Evolutionary conservation across 2,113 vertebrate species (phyloP), one percentile per base, ranked within the genome.

Genomic region (Otus sunia): DNA sequence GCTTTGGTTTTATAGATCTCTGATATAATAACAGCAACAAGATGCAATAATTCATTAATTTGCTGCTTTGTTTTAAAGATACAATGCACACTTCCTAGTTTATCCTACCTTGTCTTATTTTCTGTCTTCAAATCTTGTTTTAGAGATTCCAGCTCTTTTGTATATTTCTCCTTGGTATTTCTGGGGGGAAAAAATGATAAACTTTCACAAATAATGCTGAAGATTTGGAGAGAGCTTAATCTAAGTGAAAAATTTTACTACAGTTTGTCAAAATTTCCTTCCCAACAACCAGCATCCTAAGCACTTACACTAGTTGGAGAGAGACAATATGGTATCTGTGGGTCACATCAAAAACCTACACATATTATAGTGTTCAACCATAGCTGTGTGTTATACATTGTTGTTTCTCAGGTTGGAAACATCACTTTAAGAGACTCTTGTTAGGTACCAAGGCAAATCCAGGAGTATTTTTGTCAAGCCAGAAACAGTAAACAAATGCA

Each of bases 41-140:
- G 37, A n/a, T 39, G 34, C 15, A 67, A 18, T 25, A 62, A 62
- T 32, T 72, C 36, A 72, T 52, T 41, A 45, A 56, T 64, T 32
- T 56, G 14, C 12, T 50, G 26, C 43, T 88, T 66, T 86, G 17
- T 90, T 78, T 72, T 36, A 47, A 86, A 66, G 29, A 62, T 22
- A 41, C 3, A 68, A 21, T 7, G 21, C 55, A 62, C 16, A 27
- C 5, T 49, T 56, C 27, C 47, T 60, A n/a, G 12, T 45, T 59
- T 66, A 72, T 74, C 85, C 83, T 97, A 98, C 98, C 96, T 90
- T 59, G 15, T 97, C 72, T 96, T 86, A 27, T 4, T 49, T 95
- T 97, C 95, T 79, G 53, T 94, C 80, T 93, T 71, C 69, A 97
- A 63, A 26, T 94, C 59, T 10, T 87, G 62, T 67, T 16, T n/a